These are phyloP conservation scores for Conopomorpha cramerella DNA, from an alignment of 1,140 invertebrate genomes.

Conservation along the genomic window DNA sequence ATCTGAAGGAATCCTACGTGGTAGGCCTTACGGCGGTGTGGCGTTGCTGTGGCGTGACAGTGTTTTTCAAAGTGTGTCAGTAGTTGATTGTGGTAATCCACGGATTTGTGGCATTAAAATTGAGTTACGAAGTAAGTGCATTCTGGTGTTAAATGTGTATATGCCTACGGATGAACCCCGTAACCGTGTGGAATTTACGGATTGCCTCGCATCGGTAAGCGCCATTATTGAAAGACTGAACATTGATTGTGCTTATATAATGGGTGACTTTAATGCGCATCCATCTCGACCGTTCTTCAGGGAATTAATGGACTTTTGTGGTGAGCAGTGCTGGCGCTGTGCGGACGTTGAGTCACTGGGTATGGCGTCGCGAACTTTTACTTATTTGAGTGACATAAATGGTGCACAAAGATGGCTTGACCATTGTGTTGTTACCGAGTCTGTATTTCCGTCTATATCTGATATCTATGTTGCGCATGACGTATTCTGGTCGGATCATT, in stretches of 20 bases:
- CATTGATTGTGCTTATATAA: not conserved
- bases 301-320: not conserved
- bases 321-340: not conserved
- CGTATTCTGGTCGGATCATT: not conserved
- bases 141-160: not conserved
- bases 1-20: not conserved
- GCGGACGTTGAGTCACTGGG: not conserved
- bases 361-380: not conserved
- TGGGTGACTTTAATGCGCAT: not conserved
- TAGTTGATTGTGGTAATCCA: not conserved
- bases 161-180: not conserved
- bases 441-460: not conserved
- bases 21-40: not conserved
- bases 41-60: not conserved
- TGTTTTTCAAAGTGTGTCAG: not conserved
- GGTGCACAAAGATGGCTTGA: not conserved
- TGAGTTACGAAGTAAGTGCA: not conserved
- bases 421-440: not conserved
- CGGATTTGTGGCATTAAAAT: not conserved
- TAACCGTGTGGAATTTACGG: not conserved
- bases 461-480: not conserved
- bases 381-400: not conserved
- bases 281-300: not conserved
- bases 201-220: not conserved
- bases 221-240: not conserved